These are phyloP conservation scores for Thera obeliscata DNA, from an alignment of 2,888 invertebrate species.

Conservation along the genomic window DNA sequence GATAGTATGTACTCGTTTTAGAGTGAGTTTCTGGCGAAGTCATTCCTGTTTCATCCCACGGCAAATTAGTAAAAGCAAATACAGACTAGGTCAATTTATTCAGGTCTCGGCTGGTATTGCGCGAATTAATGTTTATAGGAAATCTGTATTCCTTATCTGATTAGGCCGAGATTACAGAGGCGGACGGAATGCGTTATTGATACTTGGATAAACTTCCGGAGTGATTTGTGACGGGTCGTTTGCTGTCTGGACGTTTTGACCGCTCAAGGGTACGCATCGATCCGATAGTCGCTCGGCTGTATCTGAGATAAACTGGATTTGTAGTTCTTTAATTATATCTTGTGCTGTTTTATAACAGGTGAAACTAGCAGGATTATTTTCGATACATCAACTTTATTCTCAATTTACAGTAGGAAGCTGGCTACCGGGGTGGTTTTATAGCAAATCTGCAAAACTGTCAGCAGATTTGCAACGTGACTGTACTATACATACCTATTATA, in stretches of 20 bases:
- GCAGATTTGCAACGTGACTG: no score
- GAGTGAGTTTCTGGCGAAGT: no score
- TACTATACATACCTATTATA: no score
- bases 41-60: no score
- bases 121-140: conserved; percentile 10
- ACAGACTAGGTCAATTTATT: not conserved
- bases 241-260: conserved; percentile 27
- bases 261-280: conserved; percentile 27
- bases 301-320: conserved; percentile 15
- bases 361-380: no score
- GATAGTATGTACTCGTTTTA: no score
- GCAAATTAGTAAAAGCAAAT: no score
- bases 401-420: no score
- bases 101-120: not conserved
- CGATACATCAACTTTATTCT: no score
- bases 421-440: no score
- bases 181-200: conserved; percentile 40
- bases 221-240: conserved; percentile 39
- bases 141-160: conserved; percentile 29
- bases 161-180: conserved; percentile 36
- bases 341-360: no score
- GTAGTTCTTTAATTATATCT: conserved; percentile 5
- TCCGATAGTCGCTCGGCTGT: conserved; percentile 9
- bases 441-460: no score
- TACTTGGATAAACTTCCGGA: conserved; percentile 42